Percentiles rank a stretch among this genome's conserved stretches.
Evolutionary conservation across 2,113 vertebrate species (phyloP).

Genomic region (Odontesthes bonariensis): DNA sequence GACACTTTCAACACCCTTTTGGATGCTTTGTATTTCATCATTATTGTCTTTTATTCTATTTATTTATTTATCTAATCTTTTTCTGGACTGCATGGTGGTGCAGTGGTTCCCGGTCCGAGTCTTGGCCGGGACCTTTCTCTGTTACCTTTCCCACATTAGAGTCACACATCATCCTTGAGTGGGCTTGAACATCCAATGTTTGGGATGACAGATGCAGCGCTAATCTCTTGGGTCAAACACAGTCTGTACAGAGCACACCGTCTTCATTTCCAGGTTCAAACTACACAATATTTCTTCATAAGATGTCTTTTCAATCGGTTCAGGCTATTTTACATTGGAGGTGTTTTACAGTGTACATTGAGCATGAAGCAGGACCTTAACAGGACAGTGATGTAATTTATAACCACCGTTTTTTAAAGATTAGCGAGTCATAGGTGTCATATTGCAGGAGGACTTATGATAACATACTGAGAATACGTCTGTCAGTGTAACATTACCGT

Average conservation of each 20-base stretch:
- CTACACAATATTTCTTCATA: neutral
- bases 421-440: conserved; percentile 47
- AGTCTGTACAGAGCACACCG: neutral
- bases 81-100: too few species aligned
- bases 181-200: neutral
- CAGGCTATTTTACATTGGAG: conserved; percentile 8
- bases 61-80: too few species aligned
- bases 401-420: conserved; percentile 1
- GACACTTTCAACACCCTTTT: too few species aligned
- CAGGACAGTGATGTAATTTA: neutral
- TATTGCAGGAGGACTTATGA: conserved; percentile 30
- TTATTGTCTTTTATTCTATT: too few species aligned
- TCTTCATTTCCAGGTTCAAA: neutral
- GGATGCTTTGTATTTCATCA: too few species aligned
- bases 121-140: neutral
- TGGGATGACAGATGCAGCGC: neutral
- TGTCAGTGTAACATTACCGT: conserved; percentile 48
- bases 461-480: conserved; percentile 26
- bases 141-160: neutral
- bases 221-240: neutral
- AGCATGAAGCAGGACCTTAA: neutral
- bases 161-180: neutral
- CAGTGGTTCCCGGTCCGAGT: neutral
- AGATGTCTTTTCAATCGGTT: neutral
- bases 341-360: neutral